Conservation (phyloP, 2,888 invertebrate species). For the Phalera bucephala region DNA sequence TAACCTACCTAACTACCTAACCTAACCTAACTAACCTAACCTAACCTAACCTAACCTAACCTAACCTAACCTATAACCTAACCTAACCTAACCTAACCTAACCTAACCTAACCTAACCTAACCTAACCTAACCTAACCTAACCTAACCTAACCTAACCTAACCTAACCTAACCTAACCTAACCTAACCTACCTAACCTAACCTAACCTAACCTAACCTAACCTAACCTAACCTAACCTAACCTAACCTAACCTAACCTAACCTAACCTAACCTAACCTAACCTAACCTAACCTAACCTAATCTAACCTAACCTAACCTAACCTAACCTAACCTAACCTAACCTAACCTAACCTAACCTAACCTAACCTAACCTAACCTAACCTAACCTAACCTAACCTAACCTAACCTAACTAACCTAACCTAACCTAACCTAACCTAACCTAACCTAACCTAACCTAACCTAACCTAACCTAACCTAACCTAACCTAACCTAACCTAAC, state of each 20-base stretch:
- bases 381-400: slow-evolving; percentile 18
- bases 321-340: slow-evolving; percentile 19
- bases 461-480: slow-evolving; percentile 19
- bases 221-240: slow-evolving; percentile 23
- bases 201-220: slow-evolving; percentile 22
- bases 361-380: slow-evolving; percentile 20
- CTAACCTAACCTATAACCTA: too few species aligned
- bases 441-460: slow-evolving; percentile 23
- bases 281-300: slow-evolving; percentile 23
- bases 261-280: slow-evolving; percentile 21
- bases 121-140: slow-evolving; percentile 26
- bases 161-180: too few species aligned
- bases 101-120: slow-evolving; percentile 25
- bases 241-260: slow-evolving; percentile 23
- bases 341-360: slow-evolving; percentile 19
- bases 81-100: slow-evolving; percentile 28
- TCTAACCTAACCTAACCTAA: slow-evolving; percentile 21
- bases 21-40: slow-evolving; percentile 33
- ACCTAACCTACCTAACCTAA: too few species aligned
- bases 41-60: slow-evolving; percentile 31
- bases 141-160: slow-evolving; percentile 26
- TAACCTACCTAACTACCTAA: slow-evolving; percentile 32
- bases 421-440: slow-evolving; percentile 21
- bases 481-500: slow-evolving; percentile 18
- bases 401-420: slow-evolving; percentile 21